phyloP scores from a whole-genome alignment of 2,113 vertebrate genomes.

The Epinephelus fuscoguttatus region DNA sequence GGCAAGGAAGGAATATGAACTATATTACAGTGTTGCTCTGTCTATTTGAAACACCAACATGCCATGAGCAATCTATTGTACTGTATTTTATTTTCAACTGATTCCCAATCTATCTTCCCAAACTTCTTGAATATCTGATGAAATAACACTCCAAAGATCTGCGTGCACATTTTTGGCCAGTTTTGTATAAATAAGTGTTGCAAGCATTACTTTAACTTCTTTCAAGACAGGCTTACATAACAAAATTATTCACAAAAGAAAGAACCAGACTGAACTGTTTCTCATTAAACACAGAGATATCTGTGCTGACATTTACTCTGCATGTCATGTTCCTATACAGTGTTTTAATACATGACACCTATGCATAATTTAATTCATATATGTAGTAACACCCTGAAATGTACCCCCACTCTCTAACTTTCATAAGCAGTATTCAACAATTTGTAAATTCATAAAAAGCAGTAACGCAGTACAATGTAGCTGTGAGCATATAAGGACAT shows the following conservation, averaged over 20 bases:
- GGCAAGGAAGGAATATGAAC: constrained; percentile 1
- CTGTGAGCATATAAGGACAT: neutral
- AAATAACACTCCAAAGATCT: neutral
- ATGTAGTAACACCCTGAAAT: neutral
- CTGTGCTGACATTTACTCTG: neutral
- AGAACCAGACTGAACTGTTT: neutral
- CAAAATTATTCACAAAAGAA: neutral
- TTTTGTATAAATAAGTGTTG: neutral
- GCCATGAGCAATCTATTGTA: neutral
- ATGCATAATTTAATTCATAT: neutral
- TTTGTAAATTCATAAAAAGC: neutral
- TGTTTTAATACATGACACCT: neutral
- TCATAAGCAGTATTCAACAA: neutral
- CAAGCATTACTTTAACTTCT: neutral
- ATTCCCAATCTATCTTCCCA: neutral
- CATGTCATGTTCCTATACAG: neutral
- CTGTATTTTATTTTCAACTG: neutral
- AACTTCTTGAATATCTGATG: neutral
- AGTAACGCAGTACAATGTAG: too few relatives aligned
- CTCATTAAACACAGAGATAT: neutral
- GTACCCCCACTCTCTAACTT: neutral
- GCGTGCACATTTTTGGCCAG: neutral
- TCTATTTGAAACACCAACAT: neutral
- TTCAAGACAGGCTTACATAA: neutral
- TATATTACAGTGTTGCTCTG: neutral